These are phyloP conservation scores for Rhopilema esculentum DNA, from an alignment of 30 jellyfish, hydroid and myxozoan genomes.

Conservation along the genomic window DNA sequence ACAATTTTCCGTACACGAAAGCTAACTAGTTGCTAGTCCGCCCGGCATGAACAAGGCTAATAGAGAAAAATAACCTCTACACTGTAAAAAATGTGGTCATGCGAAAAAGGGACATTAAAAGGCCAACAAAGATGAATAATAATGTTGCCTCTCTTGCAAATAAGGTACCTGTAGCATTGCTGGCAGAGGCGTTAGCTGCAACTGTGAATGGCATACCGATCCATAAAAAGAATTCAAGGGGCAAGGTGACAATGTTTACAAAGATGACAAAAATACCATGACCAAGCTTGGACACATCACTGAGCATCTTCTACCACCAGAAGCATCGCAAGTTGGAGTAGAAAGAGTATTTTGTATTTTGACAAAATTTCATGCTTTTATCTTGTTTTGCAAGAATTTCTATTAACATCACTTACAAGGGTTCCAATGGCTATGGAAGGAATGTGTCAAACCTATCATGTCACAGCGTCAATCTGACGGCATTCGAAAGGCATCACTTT, in stretches of 20 bases:
- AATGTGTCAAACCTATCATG: too few relatives aligned
- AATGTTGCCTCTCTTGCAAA: constrained; percentile 4
- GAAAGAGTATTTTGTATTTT: neutral
- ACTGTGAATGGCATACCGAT: constrained; percentile 9
- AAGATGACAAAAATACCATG: neutral
- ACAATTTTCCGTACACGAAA: neutral
- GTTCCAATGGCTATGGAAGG: too few relatives aligned
- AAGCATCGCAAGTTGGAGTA: neutral
- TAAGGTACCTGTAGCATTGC: neutral
- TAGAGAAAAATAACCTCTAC: neutral
- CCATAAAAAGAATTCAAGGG: too few relatives aligned
- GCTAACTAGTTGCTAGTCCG: neutral
- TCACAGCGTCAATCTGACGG: too few relatives aligned
- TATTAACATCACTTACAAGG: too few relatives aligned
- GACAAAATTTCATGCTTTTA: too few relatives aligned
- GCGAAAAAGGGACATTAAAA: neutral
- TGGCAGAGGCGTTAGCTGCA: neutral
- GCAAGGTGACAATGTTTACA: neutral
- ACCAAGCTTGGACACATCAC: neutral
- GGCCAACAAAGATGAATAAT: neutral
- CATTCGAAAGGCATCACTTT: too few relatives aligned
- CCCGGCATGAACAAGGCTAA: neutral
- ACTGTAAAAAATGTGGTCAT: too few relatives aligned
- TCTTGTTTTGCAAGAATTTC: too few relatives aligned
- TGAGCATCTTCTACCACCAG: neutral